Conservation (phyloP, 1,140 invertebrate genomes). For the Trichomalopsis sarcophagae region DNA sequence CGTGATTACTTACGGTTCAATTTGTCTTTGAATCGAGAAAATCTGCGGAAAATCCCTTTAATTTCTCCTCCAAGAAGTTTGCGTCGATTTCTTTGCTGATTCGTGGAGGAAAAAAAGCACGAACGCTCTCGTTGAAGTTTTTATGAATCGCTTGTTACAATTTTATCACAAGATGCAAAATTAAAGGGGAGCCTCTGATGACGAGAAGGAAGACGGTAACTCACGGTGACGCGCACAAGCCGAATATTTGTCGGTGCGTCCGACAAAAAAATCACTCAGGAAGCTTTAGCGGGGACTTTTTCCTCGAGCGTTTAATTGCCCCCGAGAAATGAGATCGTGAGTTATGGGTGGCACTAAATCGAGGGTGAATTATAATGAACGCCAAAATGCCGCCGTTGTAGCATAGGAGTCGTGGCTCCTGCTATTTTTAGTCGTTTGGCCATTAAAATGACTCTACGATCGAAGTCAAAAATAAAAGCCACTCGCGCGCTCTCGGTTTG, state of each 20-base stretch:
- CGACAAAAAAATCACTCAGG: conserved; percentile 35
- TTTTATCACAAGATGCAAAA: not conserved
- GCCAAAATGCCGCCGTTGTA: conserved; percentile 14
- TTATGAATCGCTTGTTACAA: not conserved
- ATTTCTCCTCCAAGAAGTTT: conserved; percentile 46
- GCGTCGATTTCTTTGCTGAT: conserved; percentile 32
- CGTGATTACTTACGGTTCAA: conserved; percentile 52
- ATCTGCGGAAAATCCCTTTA: conserved; percentile 50
- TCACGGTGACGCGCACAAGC: not conserved
- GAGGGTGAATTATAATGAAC: conserved; percentile 53
- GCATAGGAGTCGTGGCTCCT: not conserved
- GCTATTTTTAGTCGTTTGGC: conserved; percentile 47
- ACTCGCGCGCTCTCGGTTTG: not conserved
- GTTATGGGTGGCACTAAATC: conserved; percentile 51
- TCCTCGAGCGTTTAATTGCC: conserved; percentile 49
- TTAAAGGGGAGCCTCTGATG: not conserved
- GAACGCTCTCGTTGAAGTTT: not conserved
- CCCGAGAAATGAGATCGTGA: conserved; percentile 51
- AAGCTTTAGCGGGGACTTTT: conserved; percentile 25
- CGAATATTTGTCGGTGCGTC: conserved; percentile 16
- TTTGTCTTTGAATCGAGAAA: conserved; percentile 51
- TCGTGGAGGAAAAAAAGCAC: not conserved
- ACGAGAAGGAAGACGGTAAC: not conserved
- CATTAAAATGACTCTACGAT: conserved; percentile 49
- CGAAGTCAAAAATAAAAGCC: conserved; percentile 48